A percentile compares a stretch with the other conserved stretches of the same genome.
Evolutionary conservation across 2,113 vertebrate species (phyloP).

Genomic region (Paracyprichromis sp.): DNA sequence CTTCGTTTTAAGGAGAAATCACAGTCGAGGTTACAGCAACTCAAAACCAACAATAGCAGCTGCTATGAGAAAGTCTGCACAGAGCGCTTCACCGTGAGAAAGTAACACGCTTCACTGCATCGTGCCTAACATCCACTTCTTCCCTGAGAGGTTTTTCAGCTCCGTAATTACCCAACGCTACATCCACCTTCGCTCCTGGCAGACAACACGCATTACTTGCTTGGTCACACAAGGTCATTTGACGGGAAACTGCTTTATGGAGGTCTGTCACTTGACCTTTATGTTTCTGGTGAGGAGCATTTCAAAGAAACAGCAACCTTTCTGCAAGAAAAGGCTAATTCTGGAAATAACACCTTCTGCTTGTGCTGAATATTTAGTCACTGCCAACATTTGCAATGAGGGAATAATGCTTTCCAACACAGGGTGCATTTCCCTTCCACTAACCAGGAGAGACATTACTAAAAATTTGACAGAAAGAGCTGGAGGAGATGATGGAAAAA

Average conservation of each 20-base stretch:
- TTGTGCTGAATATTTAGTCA: neutral
- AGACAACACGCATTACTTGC: neutral
- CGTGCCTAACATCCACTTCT: neutral
- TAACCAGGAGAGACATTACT: neutral
- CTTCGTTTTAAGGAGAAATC: neutral
- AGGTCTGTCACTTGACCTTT: neutral
- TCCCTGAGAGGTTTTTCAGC: neutral
- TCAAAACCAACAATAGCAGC: neutral
- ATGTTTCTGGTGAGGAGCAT: neutral
- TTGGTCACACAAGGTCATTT: neutral
- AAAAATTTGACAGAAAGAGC: constrained; percentile 1
- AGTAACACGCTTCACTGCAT: neutral
- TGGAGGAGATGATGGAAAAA: constrained; percentile 20
- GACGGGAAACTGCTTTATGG: neutral
- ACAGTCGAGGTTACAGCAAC: neutral
- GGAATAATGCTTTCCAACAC: neutral
- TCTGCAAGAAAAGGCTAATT: neutral
- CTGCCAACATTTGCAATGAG: neutral
- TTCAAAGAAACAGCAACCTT: neutral
- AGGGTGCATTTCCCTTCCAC: neutral
- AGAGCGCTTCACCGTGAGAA: neutral
- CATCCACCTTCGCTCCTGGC: neutral
- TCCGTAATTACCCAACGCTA: neutral
- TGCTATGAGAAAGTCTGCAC: neutral
- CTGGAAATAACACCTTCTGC: neutral